Percentiles rank a stretch among this genome's conserved stretches.
Conservation (phyloP, 2,797 vertebrate species). For the Anguilla marmorata region DNA sequence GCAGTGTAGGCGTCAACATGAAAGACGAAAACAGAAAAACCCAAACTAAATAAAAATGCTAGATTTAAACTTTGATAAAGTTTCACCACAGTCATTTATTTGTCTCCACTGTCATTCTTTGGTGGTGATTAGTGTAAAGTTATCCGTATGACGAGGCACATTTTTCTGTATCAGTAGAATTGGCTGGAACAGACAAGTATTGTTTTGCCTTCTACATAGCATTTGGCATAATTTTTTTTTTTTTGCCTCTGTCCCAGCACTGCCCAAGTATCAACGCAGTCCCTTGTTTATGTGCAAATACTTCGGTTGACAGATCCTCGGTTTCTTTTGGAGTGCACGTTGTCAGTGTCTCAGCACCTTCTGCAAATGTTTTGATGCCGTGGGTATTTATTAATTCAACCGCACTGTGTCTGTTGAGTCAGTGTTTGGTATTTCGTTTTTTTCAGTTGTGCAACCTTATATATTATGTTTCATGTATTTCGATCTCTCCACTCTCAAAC, state of each 20-base stretch:
- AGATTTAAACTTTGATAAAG: constrained; percentile 11
- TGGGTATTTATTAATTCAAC: background rate
- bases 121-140: background rate
- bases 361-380: background rate
- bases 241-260: background rate
- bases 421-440: background rate
- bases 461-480: constrained; percentile 1
- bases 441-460: no score
- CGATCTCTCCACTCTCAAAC: background rate
- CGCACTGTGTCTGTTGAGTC: background rate
- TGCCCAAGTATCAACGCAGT: background rate
- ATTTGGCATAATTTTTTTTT: background rate
- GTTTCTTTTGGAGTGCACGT: background rate
- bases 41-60: background rate
- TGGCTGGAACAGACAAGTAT: no score
- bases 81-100: background rate
- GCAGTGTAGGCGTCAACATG: background rate
- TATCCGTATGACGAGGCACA: background rate
- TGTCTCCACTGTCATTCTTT: background rate
- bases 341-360: background rate
- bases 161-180: no score
- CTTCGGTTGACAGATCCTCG: background rate
- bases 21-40: background rate
- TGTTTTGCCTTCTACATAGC: no score
- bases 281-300: background rate